Base-by-base conservation (phyloP, 2,797 vertebrate species). In the Cottoperca gobio region DNA sequence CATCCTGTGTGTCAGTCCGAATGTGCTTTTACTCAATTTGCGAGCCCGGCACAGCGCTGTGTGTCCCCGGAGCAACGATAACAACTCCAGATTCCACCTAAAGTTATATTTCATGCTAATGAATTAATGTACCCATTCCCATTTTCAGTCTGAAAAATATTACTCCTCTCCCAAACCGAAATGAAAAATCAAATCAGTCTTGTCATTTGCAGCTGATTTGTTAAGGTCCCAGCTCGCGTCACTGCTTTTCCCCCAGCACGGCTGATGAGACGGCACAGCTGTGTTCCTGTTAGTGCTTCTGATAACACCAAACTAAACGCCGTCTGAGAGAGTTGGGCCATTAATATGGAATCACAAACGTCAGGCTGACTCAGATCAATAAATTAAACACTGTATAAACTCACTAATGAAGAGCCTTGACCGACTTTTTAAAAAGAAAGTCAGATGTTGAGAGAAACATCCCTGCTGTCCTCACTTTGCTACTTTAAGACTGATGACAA, bases 71-170 rank as follows among this genome's bases (percentile, higher is more conserved):
- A 82, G 86, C 68, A 49, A 62, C 1, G 75, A 84, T 83, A 87
- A 87, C 74, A 80, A 86, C 78, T 83, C 78, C 50, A 72, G 63
- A 82, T 73, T 78, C 73, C 60, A 70, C 72, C 79, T 55, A n/a
- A 86, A 87, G 79, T 87, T 90, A 75, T 69, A 92, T 90, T 87
- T 88, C 86, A 90, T 62, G 81, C 83, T 86, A 88, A 88, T 88
- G 75, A 89, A 88, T 90, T 81, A 86, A 89, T 83, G 86, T 46
- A 23, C 64, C 77, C 67, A 14, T 72, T 78, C 73, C 79, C 76
- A 80, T 84, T 83, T 85, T 77, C 58, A 69, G 79, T 64, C 81
- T 61, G 70, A 76, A 86, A 90, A 33, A 88, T 71, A 68, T 67
- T n/a, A 66, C 58, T 84, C 76, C 59, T 70, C 75, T 81, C 33